A percentile compares a stretch with the other conserved stretches of the same genome.
phyloP scores from a whole-genome alignment of 2,113 vertebrate species.

The Suncus etruscus region DNA sequence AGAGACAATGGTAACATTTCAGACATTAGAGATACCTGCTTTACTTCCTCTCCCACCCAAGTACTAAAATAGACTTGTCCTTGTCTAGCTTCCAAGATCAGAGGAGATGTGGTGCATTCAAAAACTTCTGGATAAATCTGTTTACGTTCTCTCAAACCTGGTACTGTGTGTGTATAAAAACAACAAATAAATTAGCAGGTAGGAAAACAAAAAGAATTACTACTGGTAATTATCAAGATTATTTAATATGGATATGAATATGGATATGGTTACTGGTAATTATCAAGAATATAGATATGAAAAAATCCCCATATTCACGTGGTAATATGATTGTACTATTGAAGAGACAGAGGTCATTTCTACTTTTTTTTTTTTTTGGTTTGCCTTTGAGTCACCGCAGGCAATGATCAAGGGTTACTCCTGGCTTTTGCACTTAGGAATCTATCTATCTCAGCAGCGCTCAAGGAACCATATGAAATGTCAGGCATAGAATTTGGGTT shows the following conservation, averaged over 20 bases:
- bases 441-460: no score
- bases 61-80: no score
- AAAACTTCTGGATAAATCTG: no score
- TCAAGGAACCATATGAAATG: no score
- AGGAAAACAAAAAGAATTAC: no score
- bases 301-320: conserved; percentile 61
- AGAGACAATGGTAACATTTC: neutral
- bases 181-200: conserved; percentile 39
- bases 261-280: neutral
- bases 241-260: conserved; percentile 49
- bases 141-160: conserved; percentile 19
- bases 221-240: conserved; percentile 50
- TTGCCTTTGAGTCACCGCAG: neutral
- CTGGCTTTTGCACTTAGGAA: no score
- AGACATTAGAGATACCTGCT: neutral
- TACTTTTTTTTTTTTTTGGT: neutral
- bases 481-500: no score
- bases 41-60: no score
- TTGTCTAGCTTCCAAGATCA: no score
- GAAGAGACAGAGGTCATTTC: conserved; percentile 37
- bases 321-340: conserved; percentile 56
- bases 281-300: conserved; percentile 65
- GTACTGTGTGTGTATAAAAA: conserved; percentile 59
- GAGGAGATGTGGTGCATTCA: no score
- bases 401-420: no score